phyloP scores from a whole-genome alignment of 2,113 vertebrate species.

The Fulica atra region DNA sequence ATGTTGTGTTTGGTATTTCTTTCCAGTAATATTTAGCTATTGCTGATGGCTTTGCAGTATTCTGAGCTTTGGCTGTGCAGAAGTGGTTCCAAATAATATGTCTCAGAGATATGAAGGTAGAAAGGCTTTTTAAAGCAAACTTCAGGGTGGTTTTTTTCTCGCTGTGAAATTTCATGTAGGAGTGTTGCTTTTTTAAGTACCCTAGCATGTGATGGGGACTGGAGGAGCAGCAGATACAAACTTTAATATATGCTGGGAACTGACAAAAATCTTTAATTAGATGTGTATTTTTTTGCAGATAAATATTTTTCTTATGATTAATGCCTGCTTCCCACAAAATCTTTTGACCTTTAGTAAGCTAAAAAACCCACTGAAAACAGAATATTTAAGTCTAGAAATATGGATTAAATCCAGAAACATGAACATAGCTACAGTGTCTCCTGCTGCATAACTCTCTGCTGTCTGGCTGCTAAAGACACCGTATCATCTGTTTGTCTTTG shows the following conservation, averaged over 20 bases:
- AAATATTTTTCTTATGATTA: slow-evolving; percentile 12
- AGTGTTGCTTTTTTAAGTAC: slow-evolving; percentile 47
- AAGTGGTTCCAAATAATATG: background rate
- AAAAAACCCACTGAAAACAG: background rate
- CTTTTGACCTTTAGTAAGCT: background rate
- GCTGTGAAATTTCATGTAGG: slow-evolving; percentile 33
- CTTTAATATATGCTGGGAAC: background rate
- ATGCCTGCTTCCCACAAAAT: background rate
- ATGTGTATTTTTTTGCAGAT: background rate
- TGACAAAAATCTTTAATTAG: background rate
- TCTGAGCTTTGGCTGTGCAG: background rate
- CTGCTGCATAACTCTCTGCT: background rate
- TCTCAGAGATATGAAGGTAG: background rate
- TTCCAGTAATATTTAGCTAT: background rate
- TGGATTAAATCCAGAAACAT: background rate
- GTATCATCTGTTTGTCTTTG: background rate
- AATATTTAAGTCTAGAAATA: background rate
- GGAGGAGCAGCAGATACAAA: background rate
- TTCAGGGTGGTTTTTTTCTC: background rate
- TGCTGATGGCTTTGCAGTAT: background rate
- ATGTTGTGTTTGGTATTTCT: background rate
- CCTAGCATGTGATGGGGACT: slow-evolving; percentile 3
- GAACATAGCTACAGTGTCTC: background rate
- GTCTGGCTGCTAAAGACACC: background rate
- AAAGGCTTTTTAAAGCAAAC: slow-evolving; percentile 7